phyloP scores from a whole-genome alignment of 1,140 invertebrate species.

The Drosophila nigrodunni region DNA sequence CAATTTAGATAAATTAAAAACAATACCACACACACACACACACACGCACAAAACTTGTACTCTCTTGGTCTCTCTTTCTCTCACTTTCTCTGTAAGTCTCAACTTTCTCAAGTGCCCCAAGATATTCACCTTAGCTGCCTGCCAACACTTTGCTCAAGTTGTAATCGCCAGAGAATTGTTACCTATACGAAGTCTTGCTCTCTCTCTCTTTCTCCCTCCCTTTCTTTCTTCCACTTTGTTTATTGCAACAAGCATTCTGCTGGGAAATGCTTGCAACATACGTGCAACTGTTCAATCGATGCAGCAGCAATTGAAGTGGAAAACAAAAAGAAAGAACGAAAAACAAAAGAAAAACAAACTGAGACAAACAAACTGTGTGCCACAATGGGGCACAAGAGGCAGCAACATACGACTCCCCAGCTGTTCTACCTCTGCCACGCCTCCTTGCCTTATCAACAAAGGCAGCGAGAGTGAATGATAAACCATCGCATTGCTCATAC shows the following conservation, averaged over 20 bases:
- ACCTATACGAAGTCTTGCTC: constrained; percentile 32
- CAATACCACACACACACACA: constrained; percentile 60
- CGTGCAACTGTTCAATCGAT: constrained; percentile 66
- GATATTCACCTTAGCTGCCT: constrained; percentile 46
- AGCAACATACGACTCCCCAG: constrained; percentile 31
- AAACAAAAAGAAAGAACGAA: constrained; percentile 31
- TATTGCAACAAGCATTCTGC: constrained; percentile 57
- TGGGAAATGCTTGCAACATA: constrained; percentile 40
- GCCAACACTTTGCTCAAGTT: constrained; percentile 71
- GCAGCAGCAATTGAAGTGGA: constrained; percentile 69
- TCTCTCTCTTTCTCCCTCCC: constrained; percentile 1
- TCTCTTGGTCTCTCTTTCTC: constrained; percentile 1
- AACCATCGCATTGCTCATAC: constrained; percentile 52
- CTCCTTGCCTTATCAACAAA: constrained; percentile 22
- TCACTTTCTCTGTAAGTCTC: background rate
- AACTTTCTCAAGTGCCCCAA: constrained; percentile 20
- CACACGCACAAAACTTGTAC: constrained; percentile 59
- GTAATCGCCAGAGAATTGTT: constrained; percentile 67
- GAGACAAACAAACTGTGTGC: constrained; percentile 14
- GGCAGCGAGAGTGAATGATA: background rate
- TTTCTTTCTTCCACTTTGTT: constrained; percentile 38
- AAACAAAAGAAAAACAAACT: background rate
- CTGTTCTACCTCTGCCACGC: constrained; percentile 31
- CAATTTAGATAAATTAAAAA: constrained; percentile 83
- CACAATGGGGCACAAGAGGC: constrained; percentile 2